Conservation (phyloP, 2,797 vertebrate species). For the Coracias cyanogaster region DNA sequence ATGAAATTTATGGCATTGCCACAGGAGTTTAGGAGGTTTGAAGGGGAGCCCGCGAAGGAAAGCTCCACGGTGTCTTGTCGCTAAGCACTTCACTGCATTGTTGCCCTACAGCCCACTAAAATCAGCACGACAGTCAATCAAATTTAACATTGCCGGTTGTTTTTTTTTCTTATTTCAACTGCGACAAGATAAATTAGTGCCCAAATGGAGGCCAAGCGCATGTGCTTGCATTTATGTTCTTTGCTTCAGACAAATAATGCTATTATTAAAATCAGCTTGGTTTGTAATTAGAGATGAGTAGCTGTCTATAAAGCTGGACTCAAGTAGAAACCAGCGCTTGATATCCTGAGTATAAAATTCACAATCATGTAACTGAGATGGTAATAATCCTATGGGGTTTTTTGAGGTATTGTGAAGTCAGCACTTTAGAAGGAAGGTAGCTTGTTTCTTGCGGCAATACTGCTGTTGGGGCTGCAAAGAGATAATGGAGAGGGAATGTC, state of each 20-base stretch:
- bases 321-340: neutral
- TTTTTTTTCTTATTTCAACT: neutral
- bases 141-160: neutral
- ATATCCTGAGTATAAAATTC: neutral
- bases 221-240: neutral
- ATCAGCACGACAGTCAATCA: neutral
- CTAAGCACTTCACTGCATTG: neutral
- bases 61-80: neutral
- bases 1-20: neutral
- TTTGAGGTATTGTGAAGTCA: neutral
- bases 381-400: neutral
- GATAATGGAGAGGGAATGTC: neutral
- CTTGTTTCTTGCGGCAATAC: neutral
- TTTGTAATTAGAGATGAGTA: constrained; percentile 16
- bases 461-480: neutral
- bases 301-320: neutral
- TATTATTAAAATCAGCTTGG: neutral
- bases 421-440: neutral
- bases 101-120: neutral
- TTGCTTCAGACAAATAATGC: neutral
- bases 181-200: neutral
- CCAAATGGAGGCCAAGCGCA: neutral
- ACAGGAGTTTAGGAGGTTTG: neutral
- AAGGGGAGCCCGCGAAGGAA: neutral
- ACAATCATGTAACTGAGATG: neutral